These are phyloP conservation scores for Seira musarum DNA, from an alignment of 2,888 invertebrate genomes.

Conservation along the genomic window DNA sequence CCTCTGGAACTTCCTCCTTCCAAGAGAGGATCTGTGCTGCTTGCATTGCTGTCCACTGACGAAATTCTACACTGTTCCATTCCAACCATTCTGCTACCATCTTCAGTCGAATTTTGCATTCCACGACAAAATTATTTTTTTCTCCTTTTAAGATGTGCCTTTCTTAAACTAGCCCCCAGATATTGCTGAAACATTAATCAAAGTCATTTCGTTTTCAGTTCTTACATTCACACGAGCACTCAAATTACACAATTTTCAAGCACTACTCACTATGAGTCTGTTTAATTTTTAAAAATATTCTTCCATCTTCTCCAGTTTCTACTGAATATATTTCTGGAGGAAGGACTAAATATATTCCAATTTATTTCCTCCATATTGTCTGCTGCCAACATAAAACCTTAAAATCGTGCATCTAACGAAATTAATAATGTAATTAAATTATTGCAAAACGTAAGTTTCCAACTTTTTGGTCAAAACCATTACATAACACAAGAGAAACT, in stretches of 20 bases:
- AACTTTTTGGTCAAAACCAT: too few species aligned
- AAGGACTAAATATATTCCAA: too few species aligned
- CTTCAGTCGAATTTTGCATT: constrained; percentile 53
- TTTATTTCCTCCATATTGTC: neutral
- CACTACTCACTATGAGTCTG: too few species aligned
- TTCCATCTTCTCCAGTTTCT: too few species aligned
- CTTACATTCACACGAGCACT: neutral
- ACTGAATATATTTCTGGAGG: too few species aligned
- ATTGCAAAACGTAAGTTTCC: too few species aligned
- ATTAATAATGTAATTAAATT: too few species aligned
- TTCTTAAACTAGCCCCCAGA: neutral
- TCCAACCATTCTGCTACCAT: constrained; percentile 59
- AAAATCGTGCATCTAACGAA: too few species aligned
- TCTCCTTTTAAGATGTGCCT: neutral
- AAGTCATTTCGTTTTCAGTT: neutral
- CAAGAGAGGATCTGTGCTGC: constrained; percentile 35
- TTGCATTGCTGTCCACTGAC: constrained; percentile 44
- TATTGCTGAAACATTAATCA: neutral
- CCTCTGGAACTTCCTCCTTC: constrained; percentile 24
- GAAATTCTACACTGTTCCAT: constrained; percentile 59
- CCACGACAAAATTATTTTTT: constrained; percentile 30
- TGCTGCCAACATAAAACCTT: neutral
- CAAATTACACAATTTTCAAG: too few species aligned
- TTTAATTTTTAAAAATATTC: too few species aligned
- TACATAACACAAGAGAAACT: too few species aligned